Percentiles rank a stretch among this genome's conserved stretches.
Conservation (phyloP, 2,113 vertebrate species). For the Mastomys natalensis region DNA sequence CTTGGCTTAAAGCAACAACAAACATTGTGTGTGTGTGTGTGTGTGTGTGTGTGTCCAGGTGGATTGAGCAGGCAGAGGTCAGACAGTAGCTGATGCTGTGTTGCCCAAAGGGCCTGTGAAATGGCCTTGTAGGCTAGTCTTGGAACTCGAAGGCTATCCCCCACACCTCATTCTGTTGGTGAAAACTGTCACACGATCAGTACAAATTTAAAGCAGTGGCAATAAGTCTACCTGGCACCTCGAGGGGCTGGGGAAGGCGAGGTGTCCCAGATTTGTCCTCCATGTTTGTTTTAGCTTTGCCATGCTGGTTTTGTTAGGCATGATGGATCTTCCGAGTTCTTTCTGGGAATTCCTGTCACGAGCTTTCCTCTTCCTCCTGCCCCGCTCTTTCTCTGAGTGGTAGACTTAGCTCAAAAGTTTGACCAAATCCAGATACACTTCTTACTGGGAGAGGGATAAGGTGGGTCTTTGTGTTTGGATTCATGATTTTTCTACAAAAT, state of each 20-base stretch:
- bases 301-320: background rate
- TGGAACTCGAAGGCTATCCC: background rate
- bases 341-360: background rate
- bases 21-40: background rate
- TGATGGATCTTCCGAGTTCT: background rate
- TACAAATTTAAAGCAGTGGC: background rate
- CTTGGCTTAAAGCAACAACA: background rate
- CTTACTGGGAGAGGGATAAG: background rate
- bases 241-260: background rate
- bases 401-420: background rate
- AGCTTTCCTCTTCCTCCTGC: background rate
- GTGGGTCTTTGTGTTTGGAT: conserved; percentile 6
- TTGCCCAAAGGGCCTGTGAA: background rate
- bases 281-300: background rate
- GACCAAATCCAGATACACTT: conserved; percentile 7
- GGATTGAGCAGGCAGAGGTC: background rate
- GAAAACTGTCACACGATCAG: background rate
- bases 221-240: accelerated
- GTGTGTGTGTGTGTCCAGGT: background rate
- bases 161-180: background rate
- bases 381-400: background rate
- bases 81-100: background rate
- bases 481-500: conserved; percentile 33
- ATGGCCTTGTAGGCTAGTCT: background rate
- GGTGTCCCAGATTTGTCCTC: background rate